Evolutionary conservation across 2,888 invertebrate genomes (phyloP).

Genomic region (Tridacna gigas): DNA sequence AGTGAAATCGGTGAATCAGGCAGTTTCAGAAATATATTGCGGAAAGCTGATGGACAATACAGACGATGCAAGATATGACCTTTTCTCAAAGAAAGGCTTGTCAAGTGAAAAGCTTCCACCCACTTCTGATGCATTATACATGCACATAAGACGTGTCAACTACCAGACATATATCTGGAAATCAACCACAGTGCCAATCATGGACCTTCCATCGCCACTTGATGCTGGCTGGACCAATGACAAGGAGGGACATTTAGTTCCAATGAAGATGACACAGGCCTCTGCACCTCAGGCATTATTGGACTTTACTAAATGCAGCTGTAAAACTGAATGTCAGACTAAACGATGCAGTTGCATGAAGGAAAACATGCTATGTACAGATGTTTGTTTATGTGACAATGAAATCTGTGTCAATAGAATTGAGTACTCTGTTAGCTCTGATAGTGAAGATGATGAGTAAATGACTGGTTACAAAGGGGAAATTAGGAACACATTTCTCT

Average conservation of each 20-base stretch:
- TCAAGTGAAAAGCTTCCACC: no score
- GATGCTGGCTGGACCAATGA: constrained; percentile 16
- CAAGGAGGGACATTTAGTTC: constrained; percentile 12
- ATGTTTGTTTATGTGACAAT: no score
- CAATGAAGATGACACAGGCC: constrained; percentile 4
- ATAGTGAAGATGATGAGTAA: no score
- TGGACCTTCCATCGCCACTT: constrained; percentile 20
- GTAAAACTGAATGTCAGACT: constrained; percentile 7
- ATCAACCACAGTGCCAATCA: background rate
- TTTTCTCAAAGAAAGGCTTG: constrained; percentile 24
- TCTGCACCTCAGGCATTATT: constrained; percentile 12
- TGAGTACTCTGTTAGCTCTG: no score
- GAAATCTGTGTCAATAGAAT: no score
- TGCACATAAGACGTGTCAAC: no score
- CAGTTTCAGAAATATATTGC: constrained; percentile 3
- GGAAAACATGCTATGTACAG: no score
- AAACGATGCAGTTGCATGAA: constrained; percentile 14
- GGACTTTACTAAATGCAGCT: constrained; percentile 15
- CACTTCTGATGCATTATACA: no score
- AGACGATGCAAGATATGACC: constrained; percentile 17
- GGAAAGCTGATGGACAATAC: background rate
- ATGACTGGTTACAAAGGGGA: no score
- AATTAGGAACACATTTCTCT: no score
- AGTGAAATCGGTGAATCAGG: background rate
- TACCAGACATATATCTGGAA: no score